phyloP scores from a whole-genome alignment of 2,113 vertebrate genomes.

The Hypomesus transpacificus region DNA sequence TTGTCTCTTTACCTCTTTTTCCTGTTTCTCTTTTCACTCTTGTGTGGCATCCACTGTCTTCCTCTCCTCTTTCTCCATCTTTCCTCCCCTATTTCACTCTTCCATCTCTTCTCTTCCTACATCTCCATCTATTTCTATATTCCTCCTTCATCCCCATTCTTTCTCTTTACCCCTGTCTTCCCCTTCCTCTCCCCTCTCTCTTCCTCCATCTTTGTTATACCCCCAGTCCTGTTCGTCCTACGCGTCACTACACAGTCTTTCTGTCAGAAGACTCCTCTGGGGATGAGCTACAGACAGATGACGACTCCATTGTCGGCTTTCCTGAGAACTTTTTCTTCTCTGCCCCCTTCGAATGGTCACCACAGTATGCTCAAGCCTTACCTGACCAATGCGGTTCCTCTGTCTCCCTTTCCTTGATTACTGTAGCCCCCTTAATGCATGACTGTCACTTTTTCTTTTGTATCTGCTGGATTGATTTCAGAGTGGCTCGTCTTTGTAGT shows the following conservation, averaged over 20 bases:
- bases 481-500: too few relatives aligned
- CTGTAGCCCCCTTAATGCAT: background rate
- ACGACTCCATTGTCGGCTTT: constrained; percentile 84
- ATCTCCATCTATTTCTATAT: background rate
- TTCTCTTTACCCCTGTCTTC: constrained; percentile 11
- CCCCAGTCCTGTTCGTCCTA: constrained; percentile 84
- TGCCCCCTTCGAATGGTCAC: constrained; percentile 94
- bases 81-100: background rate
- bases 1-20: constrained; percentile 5
- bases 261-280: constrained; percentile 97
- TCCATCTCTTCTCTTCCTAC: background rate
- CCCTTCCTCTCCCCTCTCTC: constrained; percentile 4
- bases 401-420: background rate
- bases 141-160: background rate
- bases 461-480: too few relatives aligned
- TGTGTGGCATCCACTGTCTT: background rate
- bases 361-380: constrained; percentile 65
- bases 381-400: too few relatives aligned
- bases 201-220: constrained; percentile 52
- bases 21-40: background rate
- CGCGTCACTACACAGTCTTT: constrained; percentile 96
- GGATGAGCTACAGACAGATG: constrained; percentile 87
- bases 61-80: background rate
- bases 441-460: background rate
- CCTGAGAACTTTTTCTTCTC: constrained; percentile 96